Conservation (phyloP, 1,140 invertebrate species). For the Protaetia brevitarsis region DNA sequence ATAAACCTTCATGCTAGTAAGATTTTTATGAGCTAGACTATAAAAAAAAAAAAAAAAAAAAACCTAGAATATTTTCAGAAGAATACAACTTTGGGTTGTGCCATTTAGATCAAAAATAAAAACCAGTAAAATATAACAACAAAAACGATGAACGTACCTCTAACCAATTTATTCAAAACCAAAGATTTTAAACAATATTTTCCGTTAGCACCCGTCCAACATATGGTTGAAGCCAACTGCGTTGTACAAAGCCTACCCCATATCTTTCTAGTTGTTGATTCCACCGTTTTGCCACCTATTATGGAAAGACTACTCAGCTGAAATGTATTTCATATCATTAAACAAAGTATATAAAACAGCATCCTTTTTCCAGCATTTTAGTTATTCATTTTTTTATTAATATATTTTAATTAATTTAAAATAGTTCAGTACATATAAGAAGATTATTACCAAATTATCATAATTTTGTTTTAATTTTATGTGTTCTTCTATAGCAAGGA, state of each 20-base stretch:
- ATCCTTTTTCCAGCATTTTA: no score
- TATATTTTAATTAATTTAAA: no score
- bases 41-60: no score
- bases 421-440: no score
- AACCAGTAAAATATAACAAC: no score
- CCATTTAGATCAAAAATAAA: no score
- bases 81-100: not conserved
- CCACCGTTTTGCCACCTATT: conserved; percentile 23
- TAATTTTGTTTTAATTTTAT: conserved; percentile 23
- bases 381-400: no score
- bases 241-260: conserved; percentile 21
- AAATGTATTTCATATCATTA: not conserved
- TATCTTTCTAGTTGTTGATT: conserved; percentile 23
- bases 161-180: conserved; percentile 9
- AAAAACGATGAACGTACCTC: conserved; percentile 2
- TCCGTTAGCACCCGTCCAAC: conserved; percentile 24
- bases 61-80: not conserved
- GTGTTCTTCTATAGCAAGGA: conserved; percentile 13
- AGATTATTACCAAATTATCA: not conserved
- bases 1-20: no score
- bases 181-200: conserved; percentile 22
- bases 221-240: conserved; percentile 17
- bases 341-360: no score
- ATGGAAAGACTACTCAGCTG: not conserved
- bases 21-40: no score